Evolutionary conservation across 1,140 invertebrate genomes (phyloP), one percentile per base, ranked within the genome.

Genomic region (Musca domestica): DNA sequence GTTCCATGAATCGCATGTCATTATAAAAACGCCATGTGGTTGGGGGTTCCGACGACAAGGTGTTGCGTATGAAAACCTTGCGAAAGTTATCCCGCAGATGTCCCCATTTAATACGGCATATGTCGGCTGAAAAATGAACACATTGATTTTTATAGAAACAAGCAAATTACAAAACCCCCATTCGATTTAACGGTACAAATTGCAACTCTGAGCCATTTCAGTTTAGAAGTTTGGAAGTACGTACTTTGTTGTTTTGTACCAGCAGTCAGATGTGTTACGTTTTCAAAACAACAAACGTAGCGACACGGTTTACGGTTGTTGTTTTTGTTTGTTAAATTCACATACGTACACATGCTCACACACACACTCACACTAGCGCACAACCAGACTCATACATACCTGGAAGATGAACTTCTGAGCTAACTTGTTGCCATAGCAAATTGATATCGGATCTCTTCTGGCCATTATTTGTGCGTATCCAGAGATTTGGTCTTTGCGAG

Each of bases 1-100:
- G 71, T 69, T 78, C 76, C 76, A 78, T 78, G 46, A 78, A 78
- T 7, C 76, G 71, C 76, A 78, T 78, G n/a, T 78, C 76, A 52
- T 78, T 78, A 65, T 78, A 78, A 64, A 78, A 78, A 52, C 76
- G 76, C 76, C 76, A 78, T 23, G 76, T 76, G 3, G 76, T 78
- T 6, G 76, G 76, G 17, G 76, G 72, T 47, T 76, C 76, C 65
- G 76, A 74, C 14, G 76, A 78, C 34, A 78, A 67, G 64, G 78
- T 78, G 67, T 78, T 78, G 17, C 76, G 72, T 71, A 78, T 78
- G 64, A 75, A 78, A 17, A 78, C 76, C 70, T 78, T 78, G 34
- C 76, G 76, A 70, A 78, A 78, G 70, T 78, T 78, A 67, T 78
- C 76, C 23, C 76, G 71, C 56, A 78, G 63, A 67, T 78, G 76